These are phyloP conservation scores for Macrobrachium rosenbergii DNA, from an alignment of 1,140 invertebrate species.

Conservation along the genomic window DNA sequence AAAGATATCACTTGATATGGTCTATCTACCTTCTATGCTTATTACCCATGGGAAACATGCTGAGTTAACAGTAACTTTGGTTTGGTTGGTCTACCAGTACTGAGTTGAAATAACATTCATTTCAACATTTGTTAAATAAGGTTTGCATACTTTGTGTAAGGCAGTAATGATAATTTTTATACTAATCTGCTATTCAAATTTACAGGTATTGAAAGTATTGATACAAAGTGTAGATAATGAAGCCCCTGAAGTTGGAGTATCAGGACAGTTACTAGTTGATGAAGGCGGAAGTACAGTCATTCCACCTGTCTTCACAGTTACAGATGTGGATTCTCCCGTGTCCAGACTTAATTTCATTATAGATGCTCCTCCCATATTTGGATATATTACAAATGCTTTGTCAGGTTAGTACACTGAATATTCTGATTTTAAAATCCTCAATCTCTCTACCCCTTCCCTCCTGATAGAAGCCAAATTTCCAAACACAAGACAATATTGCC, in stretches of 20 bases:
- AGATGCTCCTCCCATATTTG: slow-evolving; percentile 69
- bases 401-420: slow-evolving; percentile 53
- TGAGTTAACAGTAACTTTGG: background rate
- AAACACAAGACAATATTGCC: background rate
- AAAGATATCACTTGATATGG: no score
- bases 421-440: no score
- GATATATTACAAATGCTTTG: slow-evolving; percentile 71
- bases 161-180: no score
- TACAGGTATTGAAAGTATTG: slow-evolving; percentile 68
- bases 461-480: background rate
- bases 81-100: background rate
- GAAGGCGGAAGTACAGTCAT: slow-evolving; percentile 70
- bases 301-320: slow-evolving; percentile 69
- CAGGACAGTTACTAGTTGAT: slow-evolving; percentile 67
- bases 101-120: no score
- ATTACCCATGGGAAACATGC: no score
- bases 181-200: no score
- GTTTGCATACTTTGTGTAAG: no score
- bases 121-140: no score
- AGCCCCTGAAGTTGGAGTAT: slow-evolving; percentile 64
- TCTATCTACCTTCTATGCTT: no score
- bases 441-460: background rate
- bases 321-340: slow-evolving; percentile 70
- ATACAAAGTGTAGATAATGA: slow-evolving; percentile 70
- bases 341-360: slow-evolving; percentile 70